Conservation (phyloP, 2,888 invertebrate species). For the Cheilosia variabilis region DNA sequence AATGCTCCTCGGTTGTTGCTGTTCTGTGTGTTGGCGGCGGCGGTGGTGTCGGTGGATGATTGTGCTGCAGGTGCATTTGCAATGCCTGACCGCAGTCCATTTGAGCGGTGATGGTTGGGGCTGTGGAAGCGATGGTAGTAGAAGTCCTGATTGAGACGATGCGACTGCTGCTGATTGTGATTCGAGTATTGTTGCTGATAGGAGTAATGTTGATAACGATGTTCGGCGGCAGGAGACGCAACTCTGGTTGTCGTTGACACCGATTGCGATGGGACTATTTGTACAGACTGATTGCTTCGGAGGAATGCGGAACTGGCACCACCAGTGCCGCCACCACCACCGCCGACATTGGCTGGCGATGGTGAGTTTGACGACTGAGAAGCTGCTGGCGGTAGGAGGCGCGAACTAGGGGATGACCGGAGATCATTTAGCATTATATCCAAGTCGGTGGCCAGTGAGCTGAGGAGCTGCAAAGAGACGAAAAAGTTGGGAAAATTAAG, state of each 20-base stretch:
- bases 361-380: slow-evolving; percentile 55
- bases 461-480: slow-evolving; percentile 88
- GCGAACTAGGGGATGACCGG: slow-evolving; percentile 86
- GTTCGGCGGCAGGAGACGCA: slow-evolving; percentile 68
- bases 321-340: slow-evolving; percentile 12
- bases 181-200: slow-evolving; percentile 74
- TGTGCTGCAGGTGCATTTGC: slow-evolving; percentile 77
- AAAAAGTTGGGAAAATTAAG: slow-evolving; percentile 12
- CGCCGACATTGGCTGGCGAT: slow-evolving; percentile 58
- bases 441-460: slow-evolving; percentile 92
- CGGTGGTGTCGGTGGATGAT: slow-evolving; percentile 67
- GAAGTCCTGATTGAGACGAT: slow-evolving; percentile 77
- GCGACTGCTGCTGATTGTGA: slow-evolving; percentile 76
- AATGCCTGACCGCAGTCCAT: slow-evolving; percentile 77
- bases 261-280: slow-evolving; percentile 75
- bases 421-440: slow-evolving; percentile 94
- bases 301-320: slow-evolving; percentile 74
- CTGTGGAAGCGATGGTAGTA: slow-evolving; percentile 70
- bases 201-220: slow-evolving; percentile 72
- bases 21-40: slow-evolving; percentile 22
- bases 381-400: slow-evolving; percentile 76
- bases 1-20: slow-evolving; percentile 47
- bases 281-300: slow-evolving; percentile 76
- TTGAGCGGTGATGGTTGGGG: slow-evolving; percentile 67
- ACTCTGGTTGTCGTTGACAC: slow-evolving; percentile 63